Evolutionary conservation across 2,113 vertebrate species (phyloP).

Genomic region (Ceyx melanurus): DNA sequence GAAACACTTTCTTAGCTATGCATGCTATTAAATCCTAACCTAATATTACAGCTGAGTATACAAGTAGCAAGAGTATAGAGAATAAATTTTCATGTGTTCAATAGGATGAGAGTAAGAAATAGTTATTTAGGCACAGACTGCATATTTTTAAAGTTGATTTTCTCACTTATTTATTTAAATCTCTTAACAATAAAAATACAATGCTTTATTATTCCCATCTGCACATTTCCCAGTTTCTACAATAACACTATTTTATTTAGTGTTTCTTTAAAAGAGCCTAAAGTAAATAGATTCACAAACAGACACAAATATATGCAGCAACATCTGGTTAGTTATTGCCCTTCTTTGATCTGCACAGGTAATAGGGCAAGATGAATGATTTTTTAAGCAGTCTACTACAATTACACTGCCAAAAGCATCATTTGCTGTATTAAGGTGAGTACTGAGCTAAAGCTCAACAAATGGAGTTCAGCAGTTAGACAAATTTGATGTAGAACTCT

Average conservation of each 20-base stretch:
- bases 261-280: background rate
- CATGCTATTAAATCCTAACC: background rate
- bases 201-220: background rate
- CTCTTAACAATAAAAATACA: background rate
- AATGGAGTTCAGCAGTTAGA: background rate
- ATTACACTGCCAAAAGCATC: background rate
- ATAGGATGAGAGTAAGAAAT: background rate
- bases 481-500: background rate
- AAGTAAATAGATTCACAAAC: background rate
- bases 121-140: background rate
- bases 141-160: background rate
- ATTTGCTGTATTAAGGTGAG: background rate
- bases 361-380: background rate
- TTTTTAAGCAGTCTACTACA: background rate
- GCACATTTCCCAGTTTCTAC: background rate
- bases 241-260: background rate
- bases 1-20: background rate
- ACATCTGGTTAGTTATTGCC: slow-evolving; percentile 10
- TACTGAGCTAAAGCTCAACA: background rate
- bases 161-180: background rate
- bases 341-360: slow-evolving; percentile 4
- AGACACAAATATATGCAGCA: background rate
- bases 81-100: background rate
- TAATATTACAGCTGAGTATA: background rate
- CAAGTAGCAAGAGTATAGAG: background rate